Evolutionary conservation across 2,797 vertebrate species (phyloP), one percentile per base, ranked within the genome.

Genomic region (Sebastes cheni): DNA sequence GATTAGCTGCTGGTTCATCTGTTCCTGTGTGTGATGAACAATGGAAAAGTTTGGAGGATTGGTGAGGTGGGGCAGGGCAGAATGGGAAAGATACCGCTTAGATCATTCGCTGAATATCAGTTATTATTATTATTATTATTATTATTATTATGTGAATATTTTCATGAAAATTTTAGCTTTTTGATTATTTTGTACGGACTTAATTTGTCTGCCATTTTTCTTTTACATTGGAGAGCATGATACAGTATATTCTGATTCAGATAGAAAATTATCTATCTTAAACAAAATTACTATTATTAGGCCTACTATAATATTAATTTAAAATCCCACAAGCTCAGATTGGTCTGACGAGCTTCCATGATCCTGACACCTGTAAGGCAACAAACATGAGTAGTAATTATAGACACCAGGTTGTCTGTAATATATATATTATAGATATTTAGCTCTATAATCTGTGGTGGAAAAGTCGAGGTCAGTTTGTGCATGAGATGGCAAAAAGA

Each of bases 1-100:
- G 86, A 96, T 96, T 96, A 96, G 85, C 32, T 68, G 73, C 86
- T 91, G 95, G 91, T 95, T 95, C 92, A 93, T 92, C 91, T 94
- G 93, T 88, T 94, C 94, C 86, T 92, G 58, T 95, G 91, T 95
- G 77, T 90, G 87, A 55, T 7, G 59, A 92, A 95, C 94, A 96
- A 95, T 94, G 87, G 94, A 87, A 87, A 81, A 75, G 89, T 94
- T 93, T 79, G 67, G 82, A 88, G 67, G 67, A 74, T 59, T 74
- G 70, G 72, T 80, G 66, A 89, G 81, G 76, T 89, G 80, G 58
- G 50, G 79, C 72, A 84, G 76, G 52, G 72, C 76, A 69, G 42
- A 89, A 73, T 52, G 66, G 62, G 52, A 74, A 88, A 74, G 42
- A 82, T 34, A 65, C 61, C 36, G 66, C 32, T 34, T 56, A 7